phyloP scores from a whole-genome alignment of 2,113 vertebrate species.

The Macaca mulatta region DNA sequence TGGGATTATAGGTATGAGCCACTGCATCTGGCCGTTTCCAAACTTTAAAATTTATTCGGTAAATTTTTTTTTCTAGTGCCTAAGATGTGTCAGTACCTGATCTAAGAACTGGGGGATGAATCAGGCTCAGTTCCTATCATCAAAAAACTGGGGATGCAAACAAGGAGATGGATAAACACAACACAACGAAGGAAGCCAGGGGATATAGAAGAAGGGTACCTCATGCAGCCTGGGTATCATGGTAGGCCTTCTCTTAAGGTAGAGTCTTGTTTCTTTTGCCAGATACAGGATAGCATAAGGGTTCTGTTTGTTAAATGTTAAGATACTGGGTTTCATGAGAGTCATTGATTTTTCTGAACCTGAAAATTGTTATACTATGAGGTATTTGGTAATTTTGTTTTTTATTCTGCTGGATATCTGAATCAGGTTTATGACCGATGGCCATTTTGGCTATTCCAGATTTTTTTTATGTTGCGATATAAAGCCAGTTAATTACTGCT shows the following conservation, averaged over 20 bases:
- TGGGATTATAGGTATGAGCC: too few species aligned
- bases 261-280: not conserved
- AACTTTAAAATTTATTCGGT: not conserved
- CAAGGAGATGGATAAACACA: not conserved
- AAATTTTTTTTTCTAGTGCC: not conserved
- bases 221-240: not conserved
- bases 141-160: not conserved
- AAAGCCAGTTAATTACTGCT: not conserved
- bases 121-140: not conserved
- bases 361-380: not conserved
- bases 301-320: constrained; percentile 20
- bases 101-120: not conserved
- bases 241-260: not conserved
- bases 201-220: not conserved
- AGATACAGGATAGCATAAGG: not conserved
- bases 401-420: not conserved
- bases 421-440: constrained; percentile 1
- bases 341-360: not conserved
- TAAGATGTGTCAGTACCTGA: constrained; percentile 4
- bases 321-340: not conserved
- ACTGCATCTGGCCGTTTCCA: not conserved
- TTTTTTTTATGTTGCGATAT: not conserved
- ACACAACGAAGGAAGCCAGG: not conserved
- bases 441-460: constrained; percentile 15
- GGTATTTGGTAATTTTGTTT: constrained; percentile 32